Evolutionary conservation across 1,140 invertebrate genomes (phyloP), one percentile per base, ranked within the genome.

Genomic region (Heliothis subflexa): DNA sequence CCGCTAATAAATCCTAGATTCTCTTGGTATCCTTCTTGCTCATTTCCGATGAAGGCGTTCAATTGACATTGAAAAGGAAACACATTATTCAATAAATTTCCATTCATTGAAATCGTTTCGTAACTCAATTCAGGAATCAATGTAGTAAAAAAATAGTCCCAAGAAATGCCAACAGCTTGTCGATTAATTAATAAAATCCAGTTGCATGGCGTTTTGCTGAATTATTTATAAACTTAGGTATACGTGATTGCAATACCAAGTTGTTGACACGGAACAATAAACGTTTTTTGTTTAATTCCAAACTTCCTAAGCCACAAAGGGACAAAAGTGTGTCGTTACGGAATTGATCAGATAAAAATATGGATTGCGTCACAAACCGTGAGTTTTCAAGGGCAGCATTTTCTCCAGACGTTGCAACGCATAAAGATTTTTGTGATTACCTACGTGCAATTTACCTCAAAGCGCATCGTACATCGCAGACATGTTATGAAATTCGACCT

Each of bases 201-300:
- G 55, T 45, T 25, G 4, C n/a, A n/a, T 12, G 16, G 10, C 54
- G 12, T 45, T n/a, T 25, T 54, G 12, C 40, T 28, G 28, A 13
- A 25, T 61, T 74, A 49, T 74, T 62, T 61, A 62, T 61, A 62
- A 50, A 62, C 33, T 33, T 57, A 14, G 3, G 14, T 21, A 52
- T 21, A 21, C 64, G n/a, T 64, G 33, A 49, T 28, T 55, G 40
- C 66, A 61, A 61, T 62, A 16, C 11, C 49, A n/a, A 74, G 52
- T 68, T 21, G n/a, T 61, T 78, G 76, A 78, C 76, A 61, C 76
- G 66, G 64, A 78, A 78, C 76, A 78, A 71, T 68, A 64, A 45
- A 47, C 18, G 9, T 59, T 78, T 78, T 71, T 78, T 66, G 49
- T 25, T 66, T 40, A 59, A 68, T 21, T 55, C 18, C 52, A 76